Percentiles rank a stretch among this genome's conserved stretches.
These are phyloP conservation scores for Axea sp. DNA, from an alignment of 2,888 invertebrate species.

Conservation along the genomic window DNA sequence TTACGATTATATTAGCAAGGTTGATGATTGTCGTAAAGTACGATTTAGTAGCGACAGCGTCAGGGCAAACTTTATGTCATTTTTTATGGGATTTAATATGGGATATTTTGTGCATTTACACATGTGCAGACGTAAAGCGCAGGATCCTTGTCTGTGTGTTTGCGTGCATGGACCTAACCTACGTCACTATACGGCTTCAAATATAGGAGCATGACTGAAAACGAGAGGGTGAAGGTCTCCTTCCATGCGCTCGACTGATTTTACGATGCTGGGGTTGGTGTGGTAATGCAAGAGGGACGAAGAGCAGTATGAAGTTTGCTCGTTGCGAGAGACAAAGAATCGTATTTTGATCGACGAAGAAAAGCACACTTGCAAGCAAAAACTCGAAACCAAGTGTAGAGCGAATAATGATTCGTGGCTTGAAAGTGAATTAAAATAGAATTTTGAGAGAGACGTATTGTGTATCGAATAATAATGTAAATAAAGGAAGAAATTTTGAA, in stretches of 20 bases:
- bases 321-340: conserved; percentile 41
- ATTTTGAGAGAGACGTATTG: no score
- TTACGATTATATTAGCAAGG: conserved; percentile 33
- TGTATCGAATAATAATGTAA: no score
- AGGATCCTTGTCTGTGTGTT: conserved; percentile 28
- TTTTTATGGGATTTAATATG: conserved; percentile 51
- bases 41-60: conserved; percentile 37
- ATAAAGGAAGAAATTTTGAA: conserved; percentile 24
- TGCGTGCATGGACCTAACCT: conserved; percentile 59
- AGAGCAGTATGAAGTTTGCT: conserved; percentile 45
- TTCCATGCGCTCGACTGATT: conserved; percentile 76
- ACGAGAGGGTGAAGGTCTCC: conserved; percentile 64
- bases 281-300: conserved; percentile 71
- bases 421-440: no score
- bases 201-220: conserved; percentile 2
- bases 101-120: conserved; percentile 46
- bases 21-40: conserved; percentile 37
- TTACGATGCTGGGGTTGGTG: conserved; percentile 75
- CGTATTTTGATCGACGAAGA: conserved; percentile 15
- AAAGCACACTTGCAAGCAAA: conserved; percentile 40
- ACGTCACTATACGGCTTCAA: conserved; percentile 54
- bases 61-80: conserved; percentile 34
- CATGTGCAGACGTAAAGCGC: conserved; percentile 35
- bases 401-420: conserved; percentile 48
- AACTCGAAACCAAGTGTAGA: conserved; percentile 38